phyloP scores from a whole-genome alignment of 2,113 vertebrate genomes.

The Syngnathoides biaculeatus region DNA sequence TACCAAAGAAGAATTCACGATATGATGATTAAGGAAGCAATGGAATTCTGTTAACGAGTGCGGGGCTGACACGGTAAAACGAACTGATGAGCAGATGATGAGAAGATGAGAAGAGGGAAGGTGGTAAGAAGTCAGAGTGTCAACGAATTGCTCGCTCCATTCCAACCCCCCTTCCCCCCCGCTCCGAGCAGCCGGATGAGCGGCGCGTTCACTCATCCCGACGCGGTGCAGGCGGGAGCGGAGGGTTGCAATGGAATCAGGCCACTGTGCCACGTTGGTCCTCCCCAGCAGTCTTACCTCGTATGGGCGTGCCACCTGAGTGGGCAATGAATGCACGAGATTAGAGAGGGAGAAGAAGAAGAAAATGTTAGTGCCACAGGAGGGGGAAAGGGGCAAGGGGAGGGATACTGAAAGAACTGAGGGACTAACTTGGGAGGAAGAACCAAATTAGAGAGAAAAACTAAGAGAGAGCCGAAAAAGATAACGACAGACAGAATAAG shows the following conservation, averaged over 20 bases:
- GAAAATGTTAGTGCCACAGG: conserved; percentile 72
- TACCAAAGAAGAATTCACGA: conserved; percentile 55
- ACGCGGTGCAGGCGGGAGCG: conserved; percentile 48
- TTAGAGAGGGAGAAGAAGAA: conserved; percentile 77
- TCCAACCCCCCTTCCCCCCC: conserved; percentile 59
- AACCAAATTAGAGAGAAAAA: conserved; percentile 64
- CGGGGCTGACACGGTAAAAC: conserved; percentile 49
- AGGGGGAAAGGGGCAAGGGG: conserved; percentile 37
- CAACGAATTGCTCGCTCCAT: conserved; percentile 61
- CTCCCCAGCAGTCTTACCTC: conserved; percentile 74
- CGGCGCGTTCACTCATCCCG: conserved; percentile 38
- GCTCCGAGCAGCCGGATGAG: conserved; percentile 48
- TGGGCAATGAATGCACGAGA: conserved; percentile 77
- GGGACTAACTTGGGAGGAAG: conserved; percentile 48
- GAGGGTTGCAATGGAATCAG: conserved; percentile 64
- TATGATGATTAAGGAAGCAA: conserved; percentile 70
- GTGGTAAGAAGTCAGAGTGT: conserved; percentile 48
- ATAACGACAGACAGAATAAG: conserved; percentile 51
- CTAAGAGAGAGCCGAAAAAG: conserved; percentile 40
- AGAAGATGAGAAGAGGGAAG: conserved; percentile 37
- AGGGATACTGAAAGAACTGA: conserved; percentile 26
- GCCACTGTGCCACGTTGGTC: conserved; percentile 68
- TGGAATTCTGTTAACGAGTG: conserved; percentile 33
- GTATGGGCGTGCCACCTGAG: conserved; percentile 76
- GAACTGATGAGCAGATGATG: conserved; percentile 41